A percentile compares a stretch with the other conserved stretches of the same genome.
Evolutionary conservation across 1,140 invertebrate species (phyloP).

Genomic region (Nylanderia fulva): DNA sequence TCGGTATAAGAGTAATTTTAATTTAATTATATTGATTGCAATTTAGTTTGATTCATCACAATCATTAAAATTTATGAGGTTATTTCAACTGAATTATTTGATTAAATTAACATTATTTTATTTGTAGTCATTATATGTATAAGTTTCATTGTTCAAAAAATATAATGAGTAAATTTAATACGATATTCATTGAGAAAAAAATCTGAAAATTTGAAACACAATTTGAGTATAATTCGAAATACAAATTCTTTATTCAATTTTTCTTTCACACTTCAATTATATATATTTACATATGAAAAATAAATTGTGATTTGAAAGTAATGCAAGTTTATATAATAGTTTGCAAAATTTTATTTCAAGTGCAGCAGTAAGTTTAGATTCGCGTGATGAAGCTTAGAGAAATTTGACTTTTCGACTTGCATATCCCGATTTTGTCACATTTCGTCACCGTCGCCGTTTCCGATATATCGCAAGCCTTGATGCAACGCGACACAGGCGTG

Average conservation of each 20-base stretch:
- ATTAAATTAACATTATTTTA: constrained; percentile 59
- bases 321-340: not conserved
- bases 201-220: not conserved
- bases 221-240: too few species aligned
- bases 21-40: constrained; percentile 63
- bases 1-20: constrained; percentile 57
- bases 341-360: not conserved
- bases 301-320: not conserved
- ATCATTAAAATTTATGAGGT: constrained; percentile 63
- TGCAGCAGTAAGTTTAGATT: not conserved
- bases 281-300: too few species aligned
- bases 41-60: constrained; percentile 59
- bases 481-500: not conserved
- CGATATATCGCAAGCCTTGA: not conserved
- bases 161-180: not conserved
- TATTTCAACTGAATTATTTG: constrained; percentile 58
- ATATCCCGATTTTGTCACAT: not conserved
- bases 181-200: not conserved
- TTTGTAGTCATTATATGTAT: constrained; percentile 34
- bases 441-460: not conserved
- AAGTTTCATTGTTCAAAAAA: constrained; percentile 5
- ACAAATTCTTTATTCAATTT: not conserved
- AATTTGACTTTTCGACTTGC: not conserved
- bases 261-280: not conserved
- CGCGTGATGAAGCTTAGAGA: not conserved